Evolutionary conservation across 2,888 invertebrate species (phyloP).

Genomic region (Dichetophora obliterata): DNA sequence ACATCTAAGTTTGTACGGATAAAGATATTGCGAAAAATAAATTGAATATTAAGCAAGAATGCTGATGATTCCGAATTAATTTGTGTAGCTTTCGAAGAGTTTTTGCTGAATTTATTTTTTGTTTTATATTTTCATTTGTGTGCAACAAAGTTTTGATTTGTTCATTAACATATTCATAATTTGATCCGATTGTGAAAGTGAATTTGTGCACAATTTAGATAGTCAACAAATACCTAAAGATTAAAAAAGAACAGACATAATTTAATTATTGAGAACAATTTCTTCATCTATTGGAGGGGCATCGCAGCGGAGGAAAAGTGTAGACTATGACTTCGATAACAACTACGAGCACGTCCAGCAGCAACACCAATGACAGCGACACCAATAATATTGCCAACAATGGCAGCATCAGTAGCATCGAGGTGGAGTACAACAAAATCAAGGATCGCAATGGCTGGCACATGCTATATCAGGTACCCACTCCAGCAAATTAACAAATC

Average conservation of each 20-base stretch:
- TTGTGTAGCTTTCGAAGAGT: background rate
- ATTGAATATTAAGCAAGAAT: background rate
- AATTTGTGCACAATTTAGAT: background rate
- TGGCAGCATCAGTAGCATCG: conserved; percentile 68
- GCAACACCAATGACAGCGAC: conserved; percentile 1
- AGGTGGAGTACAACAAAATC: conserved; percentile 81
- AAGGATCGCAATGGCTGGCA: conserved; percentile 80
- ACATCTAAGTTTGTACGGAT: background rate
- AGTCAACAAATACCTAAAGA: background rate
- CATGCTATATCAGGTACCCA: conserved; percentile 78
- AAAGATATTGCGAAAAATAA: background rate
- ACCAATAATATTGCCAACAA: conserved; percentile 10
- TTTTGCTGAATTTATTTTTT: conserved; percentile 14
- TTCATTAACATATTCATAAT: conserved; percentile 1
- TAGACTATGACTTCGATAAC: conserved; percentile 26
- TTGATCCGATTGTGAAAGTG: conserved; percentile 10
- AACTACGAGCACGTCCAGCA: conserved; percentile 19
- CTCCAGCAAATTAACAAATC: background rate
- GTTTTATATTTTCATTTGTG: background rate
- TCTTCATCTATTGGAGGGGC: background rate
- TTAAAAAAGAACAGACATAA: background rate
- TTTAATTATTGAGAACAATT: background rate
- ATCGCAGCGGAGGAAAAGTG: conserved; percentile 17
- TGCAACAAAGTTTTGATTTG: background rate
- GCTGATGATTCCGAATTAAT: conserved; percentile 6